These are phyloP conservation scores for Cepaea nemoralis DNA, from an alignment of 1,140 invertebrate species.

Conservation along the genomic window DNA sequence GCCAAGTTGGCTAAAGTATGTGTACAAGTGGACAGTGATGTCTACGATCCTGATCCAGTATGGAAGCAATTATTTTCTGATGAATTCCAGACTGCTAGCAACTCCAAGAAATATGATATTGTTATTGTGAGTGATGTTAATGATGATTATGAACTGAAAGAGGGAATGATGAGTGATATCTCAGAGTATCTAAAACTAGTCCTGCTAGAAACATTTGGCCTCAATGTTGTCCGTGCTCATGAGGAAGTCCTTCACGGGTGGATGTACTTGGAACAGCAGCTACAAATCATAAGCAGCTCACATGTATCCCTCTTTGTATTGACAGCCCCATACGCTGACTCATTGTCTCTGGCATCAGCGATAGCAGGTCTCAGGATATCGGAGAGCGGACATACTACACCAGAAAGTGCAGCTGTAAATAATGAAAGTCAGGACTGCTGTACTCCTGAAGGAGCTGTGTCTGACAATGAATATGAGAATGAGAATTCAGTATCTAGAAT, in stretches of 20 bases:
- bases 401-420: too few relatives aligned
- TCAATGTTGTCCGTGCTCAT: neutral
- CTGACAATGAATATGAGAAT: too few relatives aligned
- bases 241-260: neutral
- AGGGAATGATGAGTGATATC: neutral
- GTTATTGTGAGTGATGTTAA: neutral
- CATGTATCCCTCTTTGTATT: neutral
- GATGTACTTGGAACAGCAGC: neutral
- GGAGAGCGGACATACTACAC: too few relatives aligned
- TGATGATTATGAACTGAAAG: neutral
- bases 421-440: too few relatives aligned
- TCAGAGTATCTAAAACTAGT: neutral
- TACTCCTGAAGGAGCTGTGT: too few relatives aligned
- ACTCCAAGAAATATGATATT: neutral
- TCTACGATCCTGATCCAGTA: neutral
- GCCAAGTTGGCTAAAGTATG: neutral
- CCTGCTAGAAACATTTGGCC: neutral
- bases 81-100: neutral
- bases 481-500: too few relatives aligned
- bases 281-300: neutral
- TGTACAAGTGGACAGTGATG: neutral
- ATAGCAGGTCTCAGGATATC: too few relatives aligned
- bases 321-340: too few relatives aligned
- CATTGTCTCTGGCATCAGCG: too few relatives aligned
- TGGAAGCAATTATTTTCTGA: neutral